phyloP scores from a whole-genome alignment of 2,113 vertebrate genomes.

The Anoura caudifer region DNA sequence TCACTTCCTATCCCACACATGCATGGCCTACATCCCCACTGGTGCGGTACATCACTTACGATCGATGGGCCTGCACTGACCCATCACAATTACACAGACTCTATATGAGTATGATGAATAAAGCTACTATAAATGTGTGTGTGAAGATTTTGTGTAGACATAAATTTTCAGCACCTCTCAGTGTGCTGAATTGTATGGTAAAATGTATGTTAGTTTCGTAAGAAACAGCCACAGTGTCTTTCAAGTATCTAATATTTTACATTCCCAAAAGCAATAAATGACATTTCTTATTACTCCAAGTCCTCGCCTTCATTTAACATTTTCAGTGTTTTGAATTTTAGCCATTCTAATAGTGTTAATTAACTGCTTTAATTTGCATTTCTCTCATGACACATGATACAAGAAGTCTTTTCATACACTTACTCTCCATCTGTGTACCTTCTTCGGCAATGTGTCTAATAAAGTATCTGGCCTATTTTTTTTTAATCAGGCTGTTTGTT shows the following conservation, averaged over 20 bases:
- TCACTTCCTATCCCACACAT: too few relatives aligned
- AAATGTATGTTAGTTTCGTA: neutral
- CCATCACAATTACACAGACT: neutral
- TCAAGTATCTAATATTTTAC: neutral
- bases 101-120: neutral
- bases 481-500: neutral
- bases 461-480: too few relatives aligned
- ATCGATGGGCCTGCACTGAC: neutral
- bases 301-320: neutral
- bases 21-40: neutral
- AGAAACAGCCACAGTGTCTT: neutral
- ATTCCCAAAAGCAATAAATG: neutral
- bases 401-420: neutral
- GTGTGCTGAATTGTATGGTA: too few relatives aligned
- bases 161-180: too few relatives aligned
- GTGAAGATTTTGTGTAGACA: too few relatives aligned
- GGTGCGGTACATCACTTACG: neutral
- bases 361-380: neutral
- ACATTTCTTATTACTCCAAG: neutral
- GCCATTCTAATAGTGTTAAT: neutral
- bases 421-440: neutral
- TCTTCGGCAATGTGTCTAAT: too few relatives aligned
- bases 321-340: neutral
- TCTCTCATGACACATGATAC: neutral
- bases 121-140: too few relatives aligned